Conservation (phyloP, 1,140 invertebrate genomes). For the Leptinotarsa defecta region DNA sequence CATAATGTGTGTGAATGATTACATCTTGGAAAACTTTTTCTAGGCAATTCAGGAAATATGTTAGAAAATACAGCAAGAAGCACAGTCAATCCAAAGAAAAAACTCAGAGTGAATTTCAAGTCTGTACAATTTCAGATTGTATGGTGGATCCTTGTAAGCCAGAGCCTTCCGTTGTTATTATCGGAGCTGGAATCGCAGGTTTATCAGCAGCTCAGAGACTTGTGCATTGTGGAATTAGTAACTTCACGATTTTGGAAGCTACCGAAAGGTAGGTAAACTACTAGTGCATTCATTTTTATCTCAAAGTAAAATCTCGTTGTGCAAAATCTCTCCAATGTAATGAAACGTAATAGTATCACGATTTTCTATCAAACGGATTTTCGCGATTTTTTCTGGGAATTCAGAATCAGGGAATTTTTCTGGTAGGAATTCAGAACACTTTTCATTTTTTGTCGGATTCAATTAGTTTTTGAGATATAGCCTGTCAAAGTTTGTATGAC, state of each 20-base stretch:
- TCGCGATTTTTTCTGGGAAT: too few relatives aligned
- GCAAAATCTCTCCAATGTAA: too few relatives aligned
- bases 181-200: slow-evolving; percentile 78
- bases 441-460: too few relatives aligned
- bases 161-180: slow-evolving; percentile 71
- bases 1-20: neutral
- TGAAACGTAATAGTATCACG: too few relatives aligned
- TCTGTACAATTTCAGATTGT: slow-evolving; percentile 52
- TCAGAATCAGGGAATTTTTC: too few relatives aligned
- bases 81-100: neutral
- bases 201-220: slow-evolving; percentile 74
- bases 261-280: slow-evolving; percentile 72
- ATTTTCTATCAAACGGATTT: too few relatives aligned
- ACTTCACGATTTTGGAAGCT: slow-evolving; percentile 73
- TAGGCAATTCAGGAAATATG: neutral
- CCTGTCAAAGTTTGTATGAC: too few relatives aligned
- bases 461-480: too few relatives aligned
- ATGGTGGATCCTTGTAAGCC: slow-evolving; percentile 63
- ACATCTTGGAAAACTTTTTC: neutral
- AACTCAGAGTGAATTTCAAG: slow-evolving; percentile 30
- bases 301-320: too few relatives aligned
- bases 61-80: slow-evolving; percentile 15
- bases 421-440: too few relatives aligned
- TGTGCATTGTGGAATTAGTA: slow-evolving; percentile 68
- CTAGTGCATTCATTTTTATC: too few relatives aligned